Evolutionary conservation across 1,140 invertebrate species (phyloP).

Genomic region (Phortica variegata): DNA sequence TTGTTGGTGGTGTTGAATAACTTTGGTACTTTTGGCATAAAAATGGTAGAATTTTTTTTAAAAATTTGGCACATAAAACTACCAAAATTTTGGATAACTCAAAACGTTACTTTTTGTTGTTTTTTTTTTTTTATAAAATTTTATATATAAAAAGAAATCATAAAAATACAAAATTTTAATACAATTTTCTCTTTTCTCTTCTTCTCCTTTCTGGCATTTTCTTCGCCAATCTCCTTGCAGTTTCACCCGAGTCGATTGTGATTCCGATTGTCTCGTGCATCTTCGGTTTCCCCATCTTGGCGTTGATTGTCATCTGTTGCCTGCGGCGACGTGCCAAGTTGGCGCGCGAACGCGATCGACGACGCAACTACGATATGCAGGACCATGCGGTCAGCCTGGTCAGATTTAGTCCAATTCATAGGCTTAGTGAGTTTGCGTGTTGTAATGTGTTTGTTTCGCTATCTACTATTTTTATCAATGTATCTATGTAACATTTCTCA

Average conservation of each 20-base stretch:
- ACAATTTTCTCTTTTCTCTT: conserved; percentile 9
- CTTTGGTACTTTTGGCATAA: too few species aligned
- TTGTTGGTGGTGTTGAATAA: too few species aligned
- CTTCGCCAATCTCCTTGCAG: conserved; percentile 62
- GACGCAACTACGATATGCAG: conserved; percentile 75
- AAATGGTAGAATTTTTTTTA: too few species aligned
- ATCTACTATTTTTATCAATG: not conserved
- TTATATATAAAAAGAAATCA: too few species aligned
- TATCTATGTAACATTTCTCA: not conserved
- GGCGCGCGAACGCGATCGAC: conserved; percentile 73
- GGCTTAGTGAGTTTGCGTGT: conserved; percentile 65
- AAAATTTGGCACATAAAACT: too few species aligned
- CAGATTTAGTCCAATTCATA: conserved; percentile 72
- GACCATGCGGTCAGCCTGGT: conserved; percentile 78
- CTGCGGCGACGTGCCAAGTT: conserved; percentile 77
- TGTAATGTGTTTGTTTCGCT: conserved; percentile 32
- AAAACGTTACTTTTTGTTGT: too few species aligned
- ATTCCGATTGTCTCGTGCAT: conserved; percentile 88
- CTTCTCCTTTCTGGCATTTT: not conserved
- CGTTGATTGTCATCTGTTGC: conserved; percentile 83
- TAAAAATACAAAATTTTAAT: too few species aligned
- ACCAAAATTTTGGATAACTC: too few species aligned
- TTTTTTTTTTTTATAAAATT: too few species aligned
- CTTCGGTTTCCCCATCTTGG: conserved; percentile 81
- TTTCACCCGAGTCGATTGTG: conserved; percentile 83